Base-by-base conservation (phyloP, 2,888 invertebrate genomes). In the Drosophila setosimentum region DNA sequence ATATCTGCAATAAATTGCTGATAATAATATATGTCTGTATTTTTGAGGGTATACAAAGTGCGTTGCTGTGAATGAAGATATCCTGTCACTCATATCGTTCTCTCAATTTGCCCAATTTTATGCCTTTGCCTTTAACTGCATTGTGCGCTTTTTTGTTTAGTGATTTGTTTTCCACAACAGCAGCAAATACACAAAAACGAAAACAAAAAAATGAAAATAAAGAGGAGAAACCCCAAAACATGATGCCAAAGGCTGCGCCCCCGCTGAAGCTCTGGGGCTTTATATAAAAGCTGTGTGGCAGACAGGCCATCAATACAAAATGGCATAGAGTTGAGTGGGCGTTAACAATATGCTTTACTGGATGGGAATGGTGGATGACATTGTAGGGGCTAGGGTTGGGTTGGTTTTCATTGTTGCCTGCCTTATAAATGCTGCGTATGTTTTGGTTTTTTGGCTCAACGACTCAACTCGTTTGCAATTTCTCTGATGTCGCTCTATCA, bases 221-320 rank as follows among this genome's bases (percentile, higher is more conserved):
- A 60, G 33, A 29, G 69, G 24, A 67, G 80, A 62, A 71, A 80
- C 86, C 83, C 84, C 76, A 82, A 84, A 80, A 84, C 84, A 72
- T 74, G 87, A 80, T 87, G 84, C 84, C 84, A 85, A 85, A 87
- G 89, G 89, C 84, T 80, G 87, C 78, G 89, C 76, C 89, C 83
- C 82, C 67, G 70, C 73, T 33, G 79, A 79, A 76, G 84, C 87
- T 84, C 79, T 81, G 70, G 77, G 75, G 90, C 90, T 90, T 89
- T 83, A 90, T 90, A 87, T 90, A 87, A 90, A 88, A 87, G 90
- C 86, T 90, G 90, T 90, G 88, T 88, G 87, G 86, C 86, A 87
- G 90, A 88, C 83, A 90, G 83, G 83, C 90, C 86, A 87, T 87
- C 86, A 90, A 87, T 87, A 87, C 86, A 90, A 87, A 87, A 89